These are phyloP conservation scores for Clepsis dumicolana DNA, from an alignment of 2,888 invertebrate species.

Conservation along the genomic window DNA sequence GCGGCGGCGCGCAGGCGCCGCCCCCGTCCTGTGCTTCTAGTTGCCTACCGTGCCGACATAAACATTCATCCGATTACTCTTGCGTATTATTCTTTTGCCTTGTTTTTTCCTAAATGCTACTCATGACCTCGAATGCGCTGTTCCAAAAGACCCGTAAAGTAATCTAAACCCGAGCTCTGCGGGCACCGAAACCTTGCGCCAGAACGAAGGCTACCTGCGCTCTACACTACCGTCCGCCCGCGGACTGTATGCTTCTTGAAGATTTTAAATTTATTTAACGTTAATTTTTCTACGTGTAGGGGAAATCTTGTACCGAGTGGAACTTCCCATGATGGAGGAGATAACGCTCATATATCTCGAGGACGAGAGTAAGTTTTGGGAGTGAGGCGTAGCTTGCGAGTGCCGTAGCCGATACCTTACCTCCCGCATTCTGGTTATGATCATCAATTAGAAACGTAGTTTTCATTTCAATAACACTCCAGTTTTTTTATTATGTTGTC, in stretches of 20 bases:
- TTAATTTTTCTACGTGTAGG: conserved; percentile 88
- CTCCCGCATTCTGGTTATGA: conserved; percentile 87
- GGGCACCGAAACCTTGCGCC: conserved; percentile 15
- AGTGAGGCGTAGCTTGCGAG: conserved; percentile 89
- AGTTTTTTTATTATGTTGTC: conserved; percentile 79
- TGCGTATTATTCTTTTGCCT: conserved; percentile 63
- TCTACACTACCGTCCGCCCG: conserved; percentile 50
- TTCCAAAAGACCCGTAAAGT: conserved; percentile 18
- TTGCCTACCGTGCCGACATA: conserved; percentile 72
- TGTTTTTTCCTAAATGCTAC: conserved; percentile 72
- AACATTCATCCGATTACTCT: conserved; percentile 40
- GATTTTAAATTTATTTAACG: conserved; percentile 80
- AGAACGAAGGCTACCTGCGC: conserved; percentile 32
- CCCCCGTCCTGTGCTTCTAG: conserved; percentile 83
- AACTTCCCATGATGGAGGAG: conserved; percentile 97
- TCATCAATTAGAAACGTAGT: conserved; percentile 87
- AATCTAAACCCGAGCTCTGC: conserved; percentile 2
- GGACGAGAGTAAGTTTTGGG: conserved; percentile 91
- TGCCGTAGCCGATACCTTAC: conserved; percentile 87
- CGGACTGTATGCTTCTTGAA: conserved; percentile 55
- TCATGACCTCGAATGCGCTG: conserved; percentile 58
- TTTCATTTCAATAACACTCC: conserved; percentile 86
- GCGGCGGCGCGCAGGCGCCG: conserved; percentile 51
- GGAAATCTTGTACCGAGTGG: conserved; percentile 97
- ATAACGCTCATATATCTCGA: conserved; percentile 97